These are phyloP conservation scores for Australoheros facetus DNA, from an alignment of 2,797 vertebrate genomes.

Conservation along the genomic window DNA sequence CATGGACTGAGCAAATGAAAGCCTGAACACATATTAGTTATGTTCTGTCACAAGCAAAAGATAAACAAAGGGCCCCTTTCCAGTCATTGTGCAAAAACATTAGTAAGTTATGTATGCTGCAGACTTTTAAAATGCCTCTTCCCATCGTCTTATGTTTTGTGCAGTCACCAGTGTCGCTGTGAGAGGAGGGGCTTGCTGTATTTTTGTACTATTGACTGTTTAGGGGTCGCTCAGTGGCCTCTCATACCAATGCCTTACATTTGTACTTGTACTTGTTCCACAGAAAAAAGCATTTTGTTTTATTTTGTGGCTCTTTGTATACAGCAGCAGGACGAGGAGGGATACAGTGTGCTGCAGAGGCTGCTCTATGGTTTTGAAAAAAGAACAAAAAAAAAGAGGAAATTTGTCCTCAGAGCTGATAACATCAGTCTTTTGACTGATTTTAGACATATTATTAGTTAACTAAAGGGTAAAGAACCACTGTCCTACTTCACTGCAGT, in stretches of 20 bases:
- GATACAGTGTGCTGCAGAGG: conserved; percentile 12
- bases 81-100: conserved; percentile 34
- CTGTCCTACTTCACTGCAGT: conserved; percentile 54
- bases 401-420: conserved; percentile 7
- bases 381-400: conserved; percentile 3
- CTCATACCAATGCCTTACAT: conserved; percentile 75
- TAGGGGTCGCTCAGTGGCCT: conserved; percentile 41
- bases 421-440: background rate
- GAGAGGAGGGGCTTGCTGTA: conserved; percentile 40
- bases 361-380: background rate
- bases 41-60: conserved; percentile 20
- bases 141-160: conserved; percentile 28
- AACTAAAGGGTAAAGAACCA: conserved; percentile 60
- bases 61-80: conserved; percentile 12
- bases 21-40: background rate
- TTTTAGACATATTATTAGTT: conserved; percentile 5
- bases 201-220: conserved; percentile 38
- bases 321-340: conserved; percentile 8
- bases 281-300: conserved; percentile 45
- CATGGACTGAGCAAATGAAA: conserved; percentile 30
- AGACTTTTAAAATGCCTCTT: conserved; percentile 41
- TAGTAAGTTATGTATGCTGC: conserved; percentile 36
- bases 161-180: conserved; percentile 41
- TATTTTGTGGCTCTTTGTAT: conserved; percentile 27
- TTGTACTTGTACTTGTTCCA: conserved; percentile 63